phyloP scores from a whole-genome alignment of 2,888 invertebrate genomes.

The Athetis lepigone region DNA sequence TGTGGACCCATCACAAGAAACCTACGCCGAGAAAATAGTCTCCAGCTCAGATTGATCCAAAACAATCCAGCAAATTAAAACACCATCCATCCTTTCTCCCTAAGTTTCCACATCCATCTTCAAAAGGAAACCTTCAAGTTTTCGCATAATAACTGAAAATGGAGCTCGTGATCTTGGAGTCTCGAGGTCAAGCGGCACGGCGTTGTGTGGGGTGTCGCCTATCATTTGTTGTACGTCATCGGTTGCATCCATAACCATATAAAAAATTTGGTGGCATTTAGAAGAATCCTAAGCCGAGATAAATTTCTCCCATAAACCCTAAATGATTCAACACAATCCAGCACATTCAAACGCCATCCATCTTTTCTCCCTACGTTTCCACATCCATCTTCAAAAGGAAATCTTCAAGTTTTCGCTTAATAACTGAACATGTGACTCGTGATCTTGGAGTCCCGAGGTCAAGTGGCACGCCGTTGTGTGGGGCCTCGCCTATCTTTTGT shows the following conservation, averaged over 20 bases:
- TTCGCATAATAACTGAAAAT: slow-evolving; percentile 25
- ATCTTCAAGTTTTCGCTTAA: slow-evolving; percentile 16
- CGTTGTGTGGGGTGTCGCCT: slow-evolving; percentile 29
- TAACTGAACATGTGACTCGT: slow-evolving; percentile 31
- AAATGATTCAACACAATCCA: no score
- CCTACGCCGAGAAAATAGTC: not conserved
- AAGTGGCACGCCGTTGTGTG: slow-evolving; percentile 33
- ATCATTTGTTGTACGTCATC: slow-evolving; percentile 42
- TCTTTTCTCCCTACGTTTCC: not conserved
- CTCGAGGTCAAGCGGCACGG: slow-evolving; percentile 41
- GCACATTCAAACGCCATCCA: slow-evolving; percentile 1
- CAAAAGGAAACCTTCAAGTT: slow-evolving; percentile 12
- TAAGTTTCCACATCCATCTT: not conserved
- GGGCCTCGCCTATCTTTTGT: slow-evolving; percentile 38
- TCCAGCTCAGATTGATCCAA: not conserved
- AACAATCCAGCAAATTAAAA: not conserved
- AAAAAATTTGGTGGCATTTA: no score
- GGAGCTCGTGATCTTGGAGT: slow-evolving; percentile 35
- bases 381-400: slow-evolving; percentile 10
- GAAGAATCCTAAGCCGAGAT: not conserved
- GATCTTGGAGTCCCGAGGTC: slow-evolving; percentile 42
- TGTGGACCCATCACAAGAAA: not conserved
- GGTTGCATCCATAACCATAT: no score
- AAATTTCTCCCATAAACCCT: not conserved
- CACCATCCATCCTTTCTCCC: not conserved